Percentiles rank a stretch among this genome's conserved stretches.
phyloP scores from a whole-genome alignment of 2,113 vertebrate species.

The Oenanthe melanoleuca region DNA sequence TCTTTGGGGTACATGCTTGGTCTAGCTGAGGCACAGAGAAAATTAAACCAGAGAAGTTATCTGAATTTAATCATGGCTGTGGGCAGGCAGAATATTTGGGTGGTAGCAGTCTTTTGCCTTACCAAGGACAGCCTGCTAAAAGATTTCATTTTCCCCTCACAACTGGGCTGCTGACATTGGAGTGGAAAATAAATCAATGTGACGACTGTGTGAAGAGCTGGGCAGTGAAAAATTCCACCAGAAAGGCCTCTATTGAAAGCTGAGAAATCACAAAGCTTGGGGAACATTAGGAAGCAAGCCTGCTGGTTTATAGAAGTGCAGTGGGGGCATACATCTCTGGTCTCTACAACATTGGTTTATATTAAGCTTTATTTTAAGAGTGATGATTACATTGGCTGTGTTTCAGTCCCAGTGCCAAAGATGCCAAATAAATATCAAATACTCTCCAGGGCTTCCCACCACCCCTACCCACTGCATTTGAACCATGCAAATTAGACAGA shows the following conservation, averaged over 20 bases:
- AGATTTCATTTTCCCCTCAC: conserved; percentile 3
- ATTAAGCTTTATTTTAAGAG: conserved; percentile 49
- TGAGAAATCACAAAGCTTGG: conserved; percentile 19
- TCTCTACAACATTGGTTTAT: conserved; percentile 29
- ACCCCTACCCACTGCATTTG: conserved; percentile 5
- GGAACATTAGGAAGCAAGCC: conserved; percentile 14
- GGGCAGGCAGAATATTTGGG: neutral
- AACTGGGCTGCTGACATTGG: neutral
- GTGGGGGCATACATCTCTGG: neutral
- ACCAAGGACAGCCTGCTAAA: conserved; percentile 24
- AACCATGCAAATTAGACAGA: conserved; percentile 33
- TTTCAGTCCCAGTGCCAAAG: conserved; percentile 20
- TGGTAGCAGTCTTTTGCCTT: neutral
- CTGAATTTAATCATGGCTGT: neutral
- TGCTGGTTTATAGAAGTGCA: conserved; percentile 31
- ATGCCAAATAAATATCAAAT: conserved; percentile 47
- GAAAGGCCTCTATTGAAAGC: conserved; percentile 41
- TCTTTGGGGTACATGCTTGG: neutral
- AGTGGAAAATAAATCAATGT: conserved; percentile 49
- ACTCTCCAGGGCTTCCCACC: conserved; percentile 12
- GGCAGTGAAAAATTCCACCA: conserved; percentile 15
- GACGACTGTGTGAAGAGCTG: neutral
- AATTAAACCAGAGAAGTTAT: neutral
- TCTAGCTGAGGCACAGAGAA: neutral
- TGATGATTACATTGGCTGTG: conserved; percentile 39